A percentile compares a stretch with the other conserved stretches of the same genome.
Evolutionary conservation across 35 echinoderm and acorn worm genomes (phyloP).

Genomic region (Apostichopus japonicus): DNA sequence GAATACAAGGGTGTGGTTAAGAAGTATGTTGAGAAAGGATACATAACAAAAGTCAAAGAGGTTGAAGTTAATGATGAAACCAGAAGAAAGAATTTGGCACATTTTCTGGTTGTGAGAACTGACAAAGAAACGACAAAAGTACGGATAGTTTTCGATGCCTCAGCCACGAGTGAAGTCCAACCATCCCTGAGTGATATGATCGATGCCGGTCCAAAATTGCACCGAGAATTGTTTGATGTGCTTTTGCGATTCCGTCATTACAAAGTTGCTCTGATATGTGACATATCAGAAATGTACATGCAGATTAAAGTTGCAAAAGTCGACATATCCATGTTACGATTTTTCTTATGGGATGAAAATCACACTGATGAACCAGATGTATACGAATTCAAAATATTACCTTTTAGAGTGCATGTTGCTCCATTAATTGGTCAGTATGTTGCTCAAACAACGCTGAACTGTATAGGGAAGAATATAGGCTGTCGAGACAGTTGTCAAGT

Average conservation of each 20-base stretch:
- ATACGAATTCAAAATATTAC: constrained; percentile 44
- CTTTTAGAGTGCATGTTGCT: constrained; percentile 32
- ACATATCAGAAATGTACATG: constrained; percentile 54
- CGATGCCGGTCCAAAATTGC: constrained; percentile 15
- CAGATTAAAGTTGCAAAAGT: neutral
- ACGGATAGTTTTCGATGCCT: constrained; percentile 8
- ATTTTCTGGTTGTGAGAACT: neutral
- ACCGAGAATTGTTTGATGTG: constrained; percentile 28
- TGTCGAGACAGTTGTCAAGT: constrained; percentile 47
- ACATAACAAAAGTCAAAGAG: too few relatives aligned
- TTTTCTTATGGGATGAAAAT: constrained; percentile 1
- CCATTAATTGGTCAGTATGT: constrained; percentile 33
- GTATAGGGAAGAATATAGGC: neutral
- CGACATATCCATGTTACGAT: neutral
- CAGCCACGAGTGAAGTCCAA: neutral
- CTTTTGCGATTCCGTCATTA: neutral
- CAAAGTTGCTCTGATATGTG: neutral
- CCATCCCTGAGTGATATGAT: constrained; percentile 19
- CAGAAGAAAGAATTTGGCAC: too few relatives aligned
- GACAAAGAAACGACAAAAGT: constrained; percentile 29
- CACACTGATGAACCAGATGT: neutral
- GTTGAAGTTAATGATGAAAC: too few relatives aligned
- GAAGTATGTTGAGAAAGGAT: too few relatives aligned
- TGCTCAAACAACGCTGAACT: constrained; percentile 16
- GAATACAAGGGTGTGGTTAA: too few relatives aligned